Base-by-base conservation (phyloP, 2,797 vertebrate species). In the Euthynnus affinis region DNA sequence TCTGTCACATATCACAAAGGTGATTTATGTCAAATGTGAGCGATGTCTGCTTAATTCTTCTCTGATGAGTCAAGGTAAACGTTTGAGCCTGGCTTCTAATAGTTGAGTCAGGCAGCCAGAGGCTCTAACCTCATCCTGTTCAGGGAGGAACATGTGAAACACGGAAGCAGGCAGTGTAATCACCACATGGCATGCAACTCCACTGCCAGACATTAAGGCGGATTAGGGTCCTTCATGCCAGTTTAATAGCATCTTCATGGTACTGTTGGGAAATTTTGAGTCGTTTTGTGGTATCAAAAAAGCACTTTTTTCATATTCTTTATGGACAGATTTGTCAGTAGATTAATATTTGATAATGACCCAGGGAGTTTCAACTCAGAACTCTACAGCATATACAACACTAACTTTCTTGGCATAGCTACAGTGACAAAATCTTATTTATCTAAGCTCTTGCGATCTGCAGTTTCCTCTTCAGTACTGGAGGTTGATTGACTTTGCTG, bases 271-370 rank as follows among this genome's bases (percentile, higher is more conserved):
- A 73, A 76, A 88, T 83, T 85, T 78, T 72, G 62, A 65, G 52
- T 51, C 32, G 15, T 77, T 92, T 87, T 62, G 66, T 42, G 15
- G 25, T 78, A 83, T 83, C 57, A 88, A 87, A 83, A 64, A 72
- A 71, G 7, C 13, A 5, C 51, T 75, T 53, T 84, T 84, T 70
- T 74, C 9, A 5, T 84, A 59, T 84, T 85, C 77, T 87, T 88
- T 59, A 76, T 71, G 71, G 86, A 78, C 76, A 90, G 79, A 93
- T 93, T 91, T 93, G 84, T 91, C 91, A 60, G 66, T 61, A 63
- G 72, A 91, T 92, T 37, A 89, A 93, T 93, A 89, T 89, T 89
- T 90, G 76, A 93, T 92, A 84, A 87, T 75, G 40, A 87, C 74
- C 84, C 74, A 46, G 79, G 77, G 87, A 90, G 78, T 76, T 85